A percentile compares a stretch with the other conserved stretches of the same genome.
Evolutionary conservation across 2,888 invertebrate genomes (phyloP).

Genomic region (Philopedon plagiatum): DNA sequence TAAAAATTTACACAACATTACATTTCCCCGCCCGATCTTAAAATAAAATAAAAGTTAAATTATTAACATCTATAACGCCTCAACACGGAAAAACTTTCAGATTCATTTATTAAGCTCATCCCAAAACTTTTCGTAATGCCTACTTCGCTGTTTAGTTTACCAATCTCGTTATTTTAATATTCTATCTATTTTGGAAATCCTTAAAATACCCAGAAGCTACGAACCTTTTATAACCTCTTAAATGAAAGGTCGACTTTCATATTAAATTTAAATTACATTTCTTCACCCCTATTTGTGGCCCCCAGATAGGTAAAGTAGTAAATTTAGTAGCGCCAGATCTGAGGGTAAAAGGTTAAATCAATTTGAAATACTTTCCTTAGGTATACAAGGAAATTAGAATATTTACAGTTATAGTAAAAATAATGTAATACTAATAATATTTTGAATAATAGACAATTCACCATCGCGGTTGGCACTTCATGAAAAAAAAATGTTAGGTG

Average conservation of each 20-base stretch:
- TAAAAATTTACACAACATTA: no score
- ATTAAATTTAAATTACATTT: constrained; percentile 43
- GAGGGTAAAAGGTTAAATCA: no score
- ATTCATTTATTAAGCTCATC: not conserved
- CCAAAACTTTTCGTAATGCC: constrained; percentile 9
- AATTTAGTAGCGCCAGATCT: not conserved
- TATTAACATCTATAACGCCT: not conserved
- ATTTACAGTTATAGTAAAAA: no score
- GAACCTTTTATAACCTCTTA: constrained; percentile 43
- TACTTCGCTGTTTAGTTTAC: constrained; percentile 10
- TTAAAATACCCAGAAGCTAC: constrained; percentile 16
- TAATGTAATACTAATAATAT: no score
- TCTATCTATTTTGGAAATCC: constrained; percentile 33
- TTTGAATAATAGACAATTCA: no score
- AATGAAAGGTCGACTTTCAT: constrained; percentile 27
- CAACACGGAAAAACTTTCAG: not conserved
- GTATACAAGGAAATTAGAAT: no score
- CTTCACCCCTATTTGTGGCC: constrained; percentile 31
- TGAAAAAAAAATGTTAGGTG: no score
- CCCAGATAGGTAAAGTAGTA: no score
- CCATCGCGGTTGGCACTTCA: no score
- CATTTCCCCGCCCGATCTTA: no score
- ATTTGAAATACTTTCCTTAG: no score
- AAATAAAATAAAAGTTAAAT: not conserved
- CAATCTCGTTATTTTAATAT: constrained; percentile 40